These are phyloP conservation scores for Lethocerus indicus DNA, from an alignment of 1,140 invertebrate genomes.

Conservation along the genomic window DNA sequence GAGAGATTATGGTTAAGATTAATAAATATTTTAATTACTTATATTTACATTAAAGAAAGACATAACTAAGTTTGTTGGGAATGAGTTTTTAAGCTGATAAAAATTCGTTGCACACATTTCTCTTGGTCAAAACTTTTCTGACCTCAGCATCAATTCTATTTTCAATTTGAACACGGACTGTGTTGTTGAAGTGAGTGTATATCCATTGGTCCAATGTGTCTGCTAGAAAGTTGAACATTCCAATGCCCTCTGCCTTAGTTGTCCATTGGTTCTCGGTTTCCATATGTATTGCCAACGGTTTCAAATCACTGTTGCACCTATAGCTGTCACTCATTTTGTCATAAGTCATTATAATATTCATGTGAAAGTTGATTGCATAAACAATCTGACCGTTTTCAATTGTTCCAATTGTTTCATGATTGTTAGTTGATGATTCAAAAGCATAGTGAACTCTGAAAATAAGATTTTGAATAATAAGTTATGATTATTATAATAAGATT, in stretches of 20 bases:
- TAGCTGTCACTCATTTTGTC: not conserved
- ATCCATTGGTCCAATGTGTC: constrained; percentile 9
- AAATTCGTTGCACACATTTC: constrained; percentile 9
- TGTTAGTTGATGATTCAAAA: constrained; percentile 5
- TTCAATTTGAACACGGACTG: constrained; percentile 1
- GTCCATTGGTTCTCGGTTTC: not conserved
- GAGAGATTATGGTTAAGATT: no score
- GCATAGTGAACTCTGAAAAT: constrained; percentile 5
- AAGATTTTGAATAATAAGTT: constrained; percentile 1
- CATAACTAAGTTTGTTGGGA: not conserved
- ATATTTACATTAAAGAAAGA: not conserved
- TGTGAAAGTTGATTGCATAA: constrained; percentile 1
- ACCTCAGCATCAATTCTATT: constrained; percentile 2
- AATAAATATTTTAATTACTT: no score
- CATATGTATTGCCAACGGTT: not conserved
- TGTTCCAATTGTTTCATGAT: constrained; percentile 3
- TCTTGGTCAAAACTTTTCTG: constrained; percentile 1
- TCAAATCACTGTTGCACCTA: not conserved
- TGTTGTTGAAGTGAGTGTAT: constrained; percentile 7
- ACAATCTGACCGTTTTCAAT: not conserved
- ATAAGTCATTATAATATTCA: not conserved
- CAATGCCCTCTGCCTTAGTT: not conserved
- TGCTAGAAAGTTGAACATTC: constrained; percentile 7
- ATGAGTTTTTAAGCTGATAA: not conserved
- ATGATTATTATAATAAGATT: not conserved